phyloP scores from a whole-genome alignment of 2,888 invertebrate species.

The Heterodera filipjevi region DNA sequence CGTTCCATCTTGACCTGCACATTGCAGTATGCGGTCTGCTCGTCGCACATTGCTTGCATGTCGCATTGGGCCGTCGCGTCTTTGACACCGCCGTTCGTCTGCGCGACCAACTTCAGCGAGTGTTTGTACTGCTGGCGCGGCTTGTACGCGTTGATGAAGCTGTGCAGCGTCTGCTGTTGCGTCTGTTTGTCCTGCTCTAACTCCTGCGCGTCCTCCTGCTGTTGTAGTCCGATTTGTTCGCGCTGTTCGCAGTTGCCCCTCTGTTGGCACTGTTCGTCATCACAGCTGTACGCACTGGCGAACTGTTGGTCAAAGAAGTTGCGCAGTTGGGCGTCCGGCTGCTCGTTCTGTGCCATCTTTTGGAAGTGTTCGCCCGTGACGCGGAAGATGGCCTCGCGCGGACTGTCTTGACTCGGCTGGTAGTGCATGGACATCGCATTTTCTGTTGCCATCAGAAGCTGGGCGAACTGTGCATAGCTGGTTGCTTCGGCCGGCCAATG shows the following conservation, averaged over 20 bases:
- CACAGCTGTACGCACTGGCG: slow-evolving; percentile 36
- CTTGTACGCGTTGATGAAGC: slow-evolving; percentile 26
- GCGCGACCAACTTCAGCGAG: slow-evolving; percentile 23
- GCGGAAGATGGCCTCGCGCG: slow-evolving; percentile 37
- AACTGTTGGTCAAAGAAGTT: slow-evolving; percentile 41
- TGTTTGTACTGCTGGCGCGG: slow-evolving; percentile 30
- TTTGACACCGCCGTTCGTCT: slow-evolving; percentile 35
- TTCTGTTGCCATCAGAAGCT: slow-evolving; percentile 45
- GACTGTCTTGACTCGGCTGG: slow-evolving; percentile 35
- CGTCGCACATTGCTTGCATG: slow-evolving; percentile 42
- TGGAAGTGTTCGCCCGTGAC: slow-evolving; percentile 35
- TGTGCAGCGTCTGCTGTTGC: slow-evolving; percentile 25
- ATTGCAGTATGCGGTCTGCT: slow-evolving; percentile 40
- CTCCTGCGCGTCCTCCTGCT: slow-evolving; percentile 18
- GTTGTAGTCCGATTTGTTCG: slow-evolving; percentile 28
- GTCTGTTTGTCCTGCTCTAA: background rate
- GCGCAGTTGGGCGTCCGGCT: slow-evolving; percentile 26
- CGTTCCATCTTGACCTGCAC: slow-evolving; percentile 32
- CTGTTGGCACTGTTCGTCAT: slow-evolving; percentile 8
- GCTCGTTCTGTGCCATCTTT: slow-evolving; percentile 1
- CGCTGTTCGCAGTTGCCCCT: slow-evolving; percentile 21
- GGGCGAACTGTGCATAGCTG: slow-evolving; percentile 21
- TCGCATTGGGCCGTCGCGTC: slow-evolving; percentile 30
- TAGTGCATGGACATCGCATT: slow-evolving; percentile 48
- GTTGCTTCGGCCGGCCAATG: slow-evolving; percentile 25